Evolutionary conservation across 2,888 invertebrate species (phyloP), one percentile per base, ranked within the genome.

Genomic region (Steromphala cineraria): DNA sequence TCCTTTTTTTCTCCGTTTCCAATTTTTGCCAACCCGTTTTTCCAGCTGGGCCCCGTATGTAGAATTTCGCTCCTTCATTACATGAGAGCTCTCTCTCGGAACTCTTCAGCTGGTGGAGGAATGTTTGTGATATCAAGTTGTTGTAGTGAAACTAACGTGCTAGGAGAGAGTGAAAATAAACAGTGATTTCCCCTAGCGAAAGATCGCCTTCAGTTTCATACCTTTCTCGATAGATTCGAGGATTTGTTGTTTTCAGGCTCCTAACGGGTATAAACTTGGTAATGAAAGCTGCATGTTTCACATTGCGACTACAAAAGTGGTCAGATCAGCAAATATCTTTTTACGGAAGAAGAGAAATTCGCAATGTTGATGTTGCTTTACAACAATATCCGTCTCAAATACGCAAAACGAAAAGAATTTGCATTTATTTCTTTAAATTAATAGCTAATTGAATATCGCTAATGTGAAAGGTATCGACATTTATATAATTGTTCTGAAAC

Each of bases 1-100:
- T 56, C 55, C 24, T 62, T 56, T 52, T 76, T 75, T 76, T 77
- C 40, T 77, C 31, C 21, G 36, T 36, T 56, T 40, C 19, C 36
- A 53, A 36, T 75, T 75, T 75, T 62, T 80, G n/a, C 75, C 36
- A 36, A 79, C 55, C 55, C 71, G 79, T 79, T 79, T 79, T 79
- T 75, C 74, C 79, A 79, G 79, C 79, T 79, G 79, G 67, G n/a
- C 10, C 31, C 55, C 75, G 78, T 78, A 67, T 78, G 78, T 78
- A 62, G 78, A 78, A 46, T 40, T 78, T 78, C 62, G 19, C 67
- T 76, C 55, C 53, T 55, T 56, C 53, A 56, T 53, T 67, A 62
- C 52, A 78, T 40, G 67, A 62, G 67, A 78, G 52, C 19, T 67
- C 28, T 62, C 78, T 78, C 78, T 36, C 31, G 36, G 71, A 71